Evolutionary conservation across 2,888 invertebrate genomes (phyloP), one percentile per base, ranked within the genome.

Genomic region (Nezara viridula): DNA sequence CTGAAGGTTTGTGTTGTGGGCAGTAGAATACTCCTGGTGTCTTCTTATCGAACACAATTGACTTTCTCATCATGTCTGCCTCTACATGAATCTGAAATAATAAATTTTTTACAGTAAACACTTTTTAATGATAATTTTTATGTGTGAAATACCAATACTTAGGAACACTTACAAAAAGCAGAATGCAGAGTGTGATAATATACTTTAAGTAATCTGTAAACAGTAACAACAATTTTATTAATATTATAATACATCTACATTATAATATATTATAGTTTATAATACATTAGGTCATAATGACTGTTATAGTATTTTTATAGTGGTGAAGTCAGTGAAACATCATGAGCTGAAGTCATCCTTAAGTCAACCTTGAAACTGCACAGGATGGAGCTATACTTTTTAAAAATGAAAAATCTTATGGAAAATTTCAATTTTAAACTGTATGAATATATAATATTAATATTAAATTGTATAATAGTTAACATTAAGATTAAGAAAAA

Each of bases 21-120:
- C 96, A 96, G 92, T 96, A 96, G 92, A 96, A 96, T 27, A 96
- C 96, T 92, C 96, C 95, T 16, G 96, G 96, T 0, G 96, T 96
- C 92, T 96, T 96, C 92, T 96, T 96, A 92, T 96, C 96, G 92
- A 95, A 96, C 60, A 96, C 96, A 91, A 96, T 96, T 89, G 95
- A 95, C 93, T 96, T 96, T 90, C 96, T 93, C 94, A 96, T 95
- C 95, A 96, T 95, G 27, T 88, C 88, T 27, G 77, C 88, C n/a
- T 77, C 88, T 32, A 88, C 88, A 24, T 88, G 37, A 52, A 60
- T 37, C 32, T 60, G 37, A n/a, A 87, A 66, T 4, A 0, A 73
- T 73, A 19, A 2, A 73, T 19, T 73, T 37, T 12, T 24, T 3
- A 21, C 7, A 7, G 14, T 21, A 60, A n/a, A 14, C 19, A 19